phyloP scores from a whole-genome alignment of 2,888 invertebrate genomes.

The Ditylenchus weischeri region DNA sequence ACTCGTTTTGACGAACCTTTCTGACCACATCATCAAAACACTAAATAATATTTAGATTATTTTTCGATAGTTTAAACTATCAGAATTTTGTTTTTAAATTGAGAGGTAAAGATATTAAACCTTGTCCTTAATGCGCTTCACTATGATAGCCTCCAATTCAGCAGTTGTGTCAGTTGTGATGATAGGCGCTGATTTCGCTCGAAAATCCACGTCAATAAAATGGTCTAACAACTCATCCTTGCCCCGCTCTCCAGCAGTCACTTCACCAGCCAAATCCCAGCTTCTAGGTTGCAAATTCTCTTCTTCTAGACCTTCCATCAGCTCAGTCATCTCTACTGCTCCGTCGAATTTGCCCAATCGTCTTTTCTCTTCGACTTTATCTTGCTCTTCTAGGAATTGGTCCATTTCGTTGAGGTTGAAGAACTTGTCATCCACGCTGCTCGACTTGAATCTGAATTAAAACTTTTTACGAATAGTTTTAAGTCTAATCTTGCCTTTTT shows the following conservation, averaged over 20 bases:
- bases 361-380: conserved; percentile 9
- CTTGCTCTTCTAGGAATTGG: conserved; percentile 1
- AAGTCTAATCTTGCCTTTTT: too few relatives aligned
- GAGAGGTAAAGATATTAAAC: conserved; percentile 36
- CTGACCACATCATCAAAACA: conserved; percentile 81
- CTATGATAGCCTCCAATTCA: conserved; percentile 84
- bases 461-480: background rate
- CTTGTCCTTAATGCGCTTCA: conserved; percentile 80
- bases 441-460: conserved; percentile 1
- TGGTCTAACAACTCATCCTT: conserved; percentile 2
- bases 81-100: background rate
- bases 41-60: conserved; percentile 60
- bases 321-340: conserved; percentile 6
- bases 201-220: conserved; percentile 3
- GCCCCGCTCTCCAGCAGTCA: background rate
- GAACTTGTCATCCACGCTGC: conserved; percentile 5
- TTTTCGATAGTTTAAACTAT: too few relatives aligned
- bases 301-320: conserved; percentile 56
- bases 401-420: conserved; percentile 10
- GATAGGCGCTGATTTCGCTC: conserved; percentile 69
- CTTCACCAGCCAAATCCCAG: conserved; percentile 78
- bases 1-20: conserved; percentile 3
- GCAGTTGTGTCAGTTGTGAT: conserved; percentile 86
- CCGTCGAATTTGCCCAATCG: conserved; percentile 10
- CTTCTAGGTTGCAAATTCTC: conserved; percentile 72